Conservation (phyloP, 2,888 invertebrate species). For the Portevinia maculata region DNA sequence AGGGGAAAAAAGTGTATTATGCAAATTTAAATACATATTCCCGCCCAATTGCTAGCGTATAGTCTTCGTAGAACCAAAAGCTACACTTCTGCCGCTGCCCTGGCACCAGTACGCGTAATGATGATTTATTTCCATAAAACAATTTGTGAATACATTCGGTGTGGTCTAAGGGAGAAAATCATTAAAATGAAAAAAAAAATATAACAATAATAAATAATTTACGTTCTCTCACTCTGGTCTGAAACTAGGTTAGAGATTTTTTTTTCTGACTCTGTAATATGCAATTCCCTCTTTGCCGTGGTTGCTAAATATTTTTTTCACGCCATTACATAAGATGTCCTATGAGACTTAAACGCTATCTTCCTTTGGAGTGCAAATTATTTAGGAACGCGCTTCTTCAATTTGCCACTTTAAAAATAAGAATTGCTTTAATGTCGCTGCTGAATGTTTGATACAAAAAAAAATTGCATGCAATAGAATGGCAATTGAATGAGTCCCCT, state of each 20-base stretch:
- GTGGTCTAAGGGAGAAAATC: slow-evolving; percentile 17
- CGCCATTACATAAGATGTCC: slow-evolving; percentile 39
- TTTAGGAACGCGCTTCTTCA: slow-evolving; percentile 30
- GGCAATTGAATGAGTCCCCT: slow-evolving; percentile 48
- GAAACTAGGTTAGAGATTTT: slow-evolving; percentile 53
- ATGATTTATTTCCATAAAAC: slow-evolving; percentile 71
- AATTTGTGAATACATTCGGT: slow-evolving; percentile 54
- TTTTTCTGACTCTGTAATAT: slow-evolving; percentile 4
- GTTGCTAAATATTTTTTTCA: slow-evolving; percentile 13
- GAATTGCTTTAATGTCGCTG: slow-evolving; percentile 39
- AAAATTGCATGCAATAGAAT: slow-evolving; percentile 43
- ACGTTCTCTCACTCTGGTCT: slow-evolving; percentile 36
- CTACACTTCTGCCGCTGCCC: slow-evolving; percentile 11
- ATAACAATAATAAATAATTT: slow-evolving; percentile 28
- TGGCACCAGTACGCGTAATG: slow-evolving; percentile 45
- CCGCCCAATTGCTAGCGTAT: slow-evolving; percentile 42
- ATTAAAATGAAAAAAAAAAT: slow-evolving; percentile 3
- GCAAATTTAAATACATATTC: slow-evolving; percentile 67
- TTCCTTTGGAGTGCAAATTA: slow-evolving; percentile 20
- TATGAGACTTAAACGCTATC: slow-evolving; percentile 44
- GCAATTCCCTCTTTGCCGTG: slow-evolving; percentile 29
- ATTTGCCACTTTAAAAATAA: slow-evolving; percentile 34
- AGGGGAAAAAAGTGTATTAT: slow-evolving; percentile 50
- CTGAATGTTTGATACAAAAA: slow-evolving; percentile 47
- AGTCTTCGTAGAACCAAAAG: neutral